Conservation (phyloP, 1,140 invertebrate species). For the Eciton burchellii region DNA sequence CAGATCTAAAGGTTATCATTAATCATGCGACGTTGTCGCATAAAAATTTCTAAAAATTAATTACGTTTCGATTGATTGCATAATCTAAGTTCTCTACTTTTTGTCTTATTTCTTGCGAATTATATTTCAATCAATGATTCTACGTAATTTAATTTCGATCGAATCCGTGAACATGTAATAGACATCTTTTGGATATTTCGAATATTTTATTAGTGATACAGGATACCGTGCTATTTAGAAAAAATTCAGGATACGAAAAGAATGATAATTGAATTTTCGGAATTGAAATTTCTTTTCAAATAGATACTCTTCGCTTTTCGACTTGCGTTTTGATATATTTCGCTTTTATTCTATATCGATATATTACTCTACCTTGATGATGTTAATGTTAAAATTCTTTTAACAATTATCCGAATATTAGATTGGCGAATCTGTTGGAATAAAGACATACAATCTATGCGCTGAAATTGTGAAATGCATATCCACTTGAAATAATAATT, state of each 20-base stretch:
- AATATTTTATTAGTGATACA: not conserved
- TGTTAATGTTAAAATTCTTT: not conserved
- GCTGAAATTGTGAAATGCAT: too few species aligned
- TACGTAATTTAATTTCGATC: slow-evolving; percentile 21
- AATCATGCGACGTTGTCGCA: too few species aligned
- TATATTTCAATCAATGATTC: slow-evolving; percentile 57
- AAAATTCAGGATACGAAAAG: not conserved
- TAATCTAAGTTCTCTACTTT: not conserved
- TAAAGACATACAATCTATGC: too few species aligned
- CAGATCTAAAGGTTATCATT: too few species aligned
- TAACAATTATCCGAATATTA: not conserved
- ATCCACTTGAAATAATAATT: too few species aligned
- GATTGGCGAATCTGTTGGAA: not conserved
- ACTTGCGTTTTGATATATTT: not conserved
- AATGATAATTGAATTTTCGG: not conserved
- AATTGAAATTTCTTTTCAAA: not conserved
- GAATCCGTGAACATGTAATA: slow-evolving; percentile 36
- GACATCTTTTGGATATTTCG: slow-evolving; percentile 6
- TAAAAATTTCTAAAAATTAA: too few species aligned
- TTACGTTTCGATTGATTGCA: too few species aligned
- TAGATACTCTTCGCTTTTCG: not conserved
- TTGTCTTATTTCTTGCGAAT: slow-evolving; percentile 56
- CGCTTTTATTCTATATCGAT: not conserved
- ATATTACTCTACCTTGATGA: not conserved
- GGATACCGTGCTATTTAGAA: not conserved